Conservation (phyloP, 1,140 invertebrate genomes). For the Dendrolimus kikuchii region DNA sequence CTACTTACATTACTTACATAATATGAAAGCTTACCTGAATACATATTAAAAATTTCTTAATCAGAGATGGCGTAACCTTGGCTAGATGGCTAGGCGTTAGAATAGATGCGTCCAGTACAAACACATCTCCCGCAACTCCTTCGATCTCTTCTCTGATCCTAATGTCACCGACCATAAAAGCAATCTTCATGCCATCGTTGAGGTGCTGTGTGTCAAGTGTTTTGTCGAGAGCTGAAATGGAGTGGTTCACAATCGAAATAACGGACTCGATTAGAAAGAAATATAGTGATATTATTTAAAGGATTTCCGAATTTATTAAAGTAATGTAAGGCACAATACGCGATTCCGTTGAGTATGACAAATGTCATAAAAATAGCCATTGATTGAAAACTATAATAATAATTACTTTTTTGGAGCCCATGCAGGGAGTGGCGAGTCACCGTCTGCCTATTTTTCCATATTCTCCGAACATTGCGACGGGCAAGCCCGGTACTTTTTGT, state of each 20-base stretch:
- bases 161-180: constrained; percentile 86
- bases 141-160: constrained; percentile 81
- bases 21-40: constrained; percentile 74
- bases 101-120: constrained; percentile 82
- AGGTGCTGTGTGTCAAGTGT: constrained; percentile 45
- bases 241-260: not conserved
- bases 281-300: too few species aligned
- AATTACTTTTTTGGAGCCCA: too few species aligned
- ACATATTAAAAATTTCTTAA: constrained; percentile 86
- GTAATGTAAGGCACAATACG: too few species aligned
- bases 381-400: too few species aligned
- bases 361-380: too few species aligned
- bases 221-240: constrained; percentile 48
- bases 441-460: too few species aligned
- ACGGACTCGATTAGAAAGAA: not conserved
- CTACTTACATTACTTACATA: not conserved
- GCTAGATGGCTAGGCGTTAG: constrained; percentile 81
- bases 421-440: too few species aligned
- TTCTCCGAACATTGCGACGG: too few species aligned
- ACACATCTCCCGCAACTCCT: constrained; percentile 86
- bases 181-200: constrained; percentile 81
- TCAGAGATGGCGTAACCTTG: constrained; percentile 81
- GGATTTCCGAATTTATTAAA: too few species aligned
- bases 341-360: too few species aligned
- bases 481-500: too few species aligned